Conservation (phyloP, 2,888 invertebrate species). For the Marronus borbonicus region DNA sequence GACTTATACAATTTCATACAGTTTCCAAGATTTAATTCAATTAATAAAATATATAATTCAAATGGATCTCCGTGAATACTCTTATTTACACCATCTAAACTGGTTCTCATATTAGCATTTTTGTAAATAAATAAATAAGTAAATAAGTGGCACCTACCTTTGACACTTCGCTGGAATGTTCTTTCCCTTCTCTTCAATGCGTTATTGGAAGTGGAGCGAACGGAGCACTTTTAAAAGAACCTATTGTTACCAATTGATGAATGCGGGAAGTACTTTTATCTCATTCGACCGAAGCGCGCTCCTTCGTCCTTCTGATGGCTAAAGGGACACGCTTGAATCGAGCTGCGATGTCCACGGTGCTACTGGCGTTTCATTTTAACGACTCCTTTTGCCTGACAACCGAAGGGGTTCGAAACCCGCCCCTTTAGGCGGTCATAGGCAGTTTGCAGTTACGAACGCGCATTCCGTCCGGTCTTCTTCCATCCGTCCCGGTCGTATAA, state of each 20-base stretch:
- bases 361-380: slow-evolving; percentile 56
- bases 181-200: too few relatives aligned
- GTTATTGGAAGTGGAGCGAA: background rate
- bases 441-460: slow-evolving; percentile 56
- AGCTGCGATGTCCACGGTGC: slow-evolving; percentile 57
- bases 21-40: too few relatives aligned
- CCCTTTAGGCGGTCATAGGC: slow-evolving; percentile 55
- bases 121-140: too few relatives aligned
- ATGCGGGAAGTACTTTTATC: background rate
- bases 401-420: slow-evolving; percentile 60
- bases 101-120: too few relatives aligned
- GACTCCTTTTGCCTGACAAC: slow-evolving; percentile 57
- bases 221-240: slow-evolving; percentile 5
- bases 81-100: too few relatives aligned
- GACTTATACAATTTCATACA: too few relatives aligned
- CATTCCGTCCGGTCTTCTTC: slow-evolving; percentile 47
- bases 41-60: too few relatives aligned
- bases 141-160: too few relatives aligned
- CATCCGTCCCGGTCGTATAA: slow-evolving; percentile 38
- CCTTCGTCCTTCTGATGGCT: slow-evolving; percentile 49
- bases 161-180: too few relatives aligned
- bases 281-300: slow-evolving; percentile 27
- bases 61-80: too few relatives aligned
- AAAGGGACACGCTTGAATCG: slow-evolving; percentile 53
- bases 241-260: background rate